Conservation (phyloP, 2,888 invertebrate genomes). For the Xestia ashworthii region DNA sequence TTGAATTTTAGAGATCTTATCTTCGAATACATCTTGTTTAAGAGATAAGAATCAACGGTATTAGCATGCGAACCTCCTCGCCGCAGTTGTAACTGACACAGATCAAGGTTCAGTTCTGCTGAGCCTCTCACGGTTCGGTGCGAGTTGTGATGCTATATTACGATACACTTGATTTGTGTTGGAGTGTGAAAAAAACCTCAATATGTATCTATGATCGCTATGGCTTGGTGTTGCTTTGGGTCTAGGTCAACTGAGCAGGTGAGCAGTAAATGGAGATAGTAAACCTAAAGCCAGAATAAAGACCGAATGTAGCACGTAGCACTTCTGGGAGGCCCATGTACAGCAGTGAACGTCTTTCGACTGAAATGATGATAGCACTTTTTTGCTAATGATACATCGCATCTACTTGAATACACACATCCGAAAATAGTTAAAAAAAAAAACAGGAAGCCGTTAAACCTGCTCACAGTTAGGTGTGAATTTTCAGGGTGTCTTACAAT, state of each 20-base stretch:
- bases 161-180: neutral
- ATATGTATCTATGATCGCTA: neutral
- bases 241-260: neutral
- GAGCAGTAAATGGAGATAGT: neutral
- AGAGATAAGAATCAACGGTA: conserved; percentile 8
- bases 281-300: neutral
- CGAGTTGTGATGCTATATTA: neutral
- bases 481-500: neutral
- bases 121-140: neutral
- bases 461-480: neutral
- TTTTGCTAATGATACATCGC: no score
- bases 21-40: conserved; percentile 15
- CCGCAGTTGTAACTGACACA: neutral
- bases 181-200: conserved; percentile 4
- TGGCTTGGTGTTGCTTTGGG: neutral
- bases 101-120: conserved; percentile 2
- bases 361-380: no score
- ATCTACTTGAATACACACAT: neutral
- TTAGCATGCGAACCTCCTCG: conserved; percentile 2
- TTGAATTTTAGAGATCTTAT: conserved; percentile 18
- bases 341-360: no score
- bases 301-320: neutral
- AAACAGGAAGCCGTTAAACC: neutral
- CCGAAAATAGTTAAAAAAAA: neutral
- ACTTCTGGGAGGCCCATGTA: no score